Conservation (phyloP, 1,140 invertebrate species). For the Drosophila repletoides region DNA sequence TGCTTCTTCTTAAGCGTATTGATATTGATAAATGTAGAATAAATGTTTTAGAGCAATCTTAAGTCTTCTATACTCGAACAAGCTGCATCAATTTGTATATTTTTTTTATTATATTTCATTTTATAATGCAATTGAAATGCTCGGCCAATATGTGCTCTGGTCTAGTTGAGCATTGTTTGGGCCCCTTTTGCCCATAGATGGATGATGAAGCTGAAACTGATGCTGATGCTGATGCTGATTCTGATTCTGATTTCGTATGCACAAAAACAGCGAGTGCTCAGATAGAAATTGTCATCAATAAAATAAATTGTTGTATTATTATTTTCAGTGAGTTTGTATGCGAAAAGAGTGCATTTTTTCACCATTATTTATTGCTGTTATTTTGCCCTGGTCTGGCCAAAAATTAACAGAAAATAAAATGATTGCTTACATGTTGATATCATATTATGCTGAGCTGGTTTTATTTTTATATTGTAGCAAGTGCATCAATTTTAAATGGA, state of each 20-base stretch:
- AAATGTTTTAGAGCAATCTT: background rate
- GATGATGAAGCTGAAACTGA: constrained; percentile 14
- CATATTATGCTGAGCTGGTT: background rate
- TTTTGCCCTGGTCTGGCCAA: background rate
- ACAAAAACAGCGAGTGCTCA: constrained; percentile 53
- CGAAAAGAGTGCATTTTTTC: too few relatives aligned
- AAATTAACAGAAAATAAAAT: constrained; percentile 46
- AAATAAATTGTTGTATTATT: constrained; percentile 53
- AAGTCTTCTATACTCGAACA: background rate
- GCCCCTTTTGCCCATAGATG: constrained; percentile 22
- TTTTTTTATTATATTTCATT: constrained; percentile 30
- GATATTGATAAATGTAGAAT: background rate
- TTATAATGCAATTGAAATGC: constrained; percentile 57
- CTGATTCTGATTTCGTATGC: constrained; percentile 56
- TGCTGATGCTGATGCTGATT: constrained; percentile 24
- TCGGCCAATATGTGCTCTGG: constrained; percentile 13
- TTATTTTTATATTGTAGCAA: background rate
- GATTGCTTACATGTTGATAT: constrained; percentile 21
- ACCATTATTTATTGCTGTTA: constrained; percentile 11
- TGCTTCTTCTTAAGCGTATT: too few relatives aligned
- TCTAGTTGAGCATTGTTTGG: constrained; percentile 25
- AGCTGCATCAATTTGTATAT: background rate
- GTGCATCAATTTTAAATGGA: constrained; percentile 15
- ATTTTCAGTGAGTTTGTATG: constrained; percentile 23
- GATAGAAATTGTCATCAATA: constrained; percentile 65